These are phyloP conservation scores for Microctenopoma stevenorrisi DNA, from an alignment of 2,797 vertebrate species.

Conservation along the genomic window DNA sequence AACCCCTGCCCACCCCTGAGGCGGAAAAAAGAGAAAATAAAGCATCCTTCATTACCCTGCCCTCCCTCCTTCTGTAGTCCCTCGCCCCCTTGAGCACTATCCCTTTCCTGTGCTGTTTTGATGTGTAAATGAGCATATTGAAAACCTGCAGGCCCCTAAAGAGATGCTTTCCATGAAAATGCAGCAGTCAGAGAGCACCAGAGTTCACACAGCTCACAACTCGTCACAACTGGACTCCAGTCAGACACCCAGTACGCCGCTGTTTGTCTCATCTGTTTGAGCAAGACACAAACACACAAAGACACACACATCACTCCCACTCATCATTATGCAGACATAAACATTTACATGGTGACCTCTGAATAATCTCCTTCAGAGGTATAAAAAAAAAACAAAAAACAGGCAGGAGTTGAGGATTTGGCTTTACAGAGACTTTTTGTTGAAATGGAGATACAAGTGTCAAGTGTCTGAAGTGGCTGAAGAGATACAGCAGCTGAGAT, in stretches of 20 bases:
- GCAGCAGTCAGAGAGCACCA: constrained; percentile 77
- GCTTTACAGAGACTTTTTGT: constrained; percentile 17
- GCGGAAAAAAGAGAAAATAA: constrained; percentile 80
- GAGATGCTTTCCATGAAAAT: constrained; percentile 89
- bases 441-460: constrained; percentile 39
- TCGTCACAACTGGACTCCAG: constrained; percentile 65
- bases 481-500: constrained; percentile 48
- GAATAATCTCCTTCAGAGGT: constrained; percentile 13
- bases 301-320: constrained; percentile 13
- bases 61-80: constrained; percentile 71
- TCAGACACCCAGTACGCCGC: constrained; percentile 53
- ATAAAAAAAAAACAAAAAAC: neutral
- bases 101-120: constrained; percentile 86
- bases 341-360: constrained; percentile 39
- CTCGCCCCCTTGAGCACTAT: constrained; percentile 80
- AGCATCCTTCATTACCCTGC: constrained; percentile 85
- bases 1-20: constrained; percentile 76
- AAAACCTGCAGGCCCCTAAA: constrained; percentile 86
- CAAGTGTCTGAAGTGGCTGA: constrained; percentile 38
- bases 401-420: constrained; percentile 9
- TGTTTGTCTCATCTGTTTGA: constrained; percentile 38
- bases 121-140: constrained; percentile 89
- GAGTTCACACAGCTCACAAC: constrained; percentile 80
- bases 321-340: constrained; percentile 49
- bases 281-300: constrained; percentile 42